Evolutionary conservation across 1,140 invertebrate genomes (phyloP), one percentile per base, ranked within the genome.

Genomic region (Drosophila eugracilis): DNA sequence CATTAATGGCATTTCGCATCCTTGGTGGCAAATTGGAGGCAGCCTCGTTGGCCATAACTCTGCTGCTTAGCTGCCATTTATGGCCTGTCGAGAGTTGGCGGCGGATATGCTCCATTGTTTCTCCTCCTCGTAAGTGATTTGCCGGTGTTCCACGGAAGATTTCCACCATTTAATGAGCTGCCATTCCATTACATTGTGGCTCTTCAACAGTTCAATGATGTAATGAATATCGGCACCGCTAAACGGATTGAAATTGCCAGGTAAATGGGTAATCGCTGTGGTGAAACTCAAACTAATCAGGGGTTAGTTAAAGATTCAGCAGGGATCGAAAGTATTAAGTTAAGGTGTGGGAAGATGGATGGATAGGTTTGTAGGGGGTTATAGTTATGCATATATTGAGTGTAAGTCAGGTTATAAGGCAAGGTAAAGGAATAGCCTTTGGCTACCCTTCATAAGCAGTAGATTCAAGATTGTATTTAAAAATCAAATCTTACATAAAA

Each of bases 1-100:
- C 83, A 88, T 88, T 88, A 88, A 78, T 88, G 84, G 75, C 48
- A 9, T 30, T 12, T 41, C 75, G 55, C 78, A 83, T 88, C 84
- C 75, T 88, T 83, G 65, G 70, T 88, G 84, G 75, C 84, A 83
- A 88, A 88, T 88, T 89, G 84, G 78, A 83, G 86, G 77, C 84
- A 72, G 71, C 74, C 42, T 50, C 62, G 19, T 1, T 70, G 75
- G 70, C 58, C 78, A 88, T 88, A 88, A 89, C 75, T 83, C 71
- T 62, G 44, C 77, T 83, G 73, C 75, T 88, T 78, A 88, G 77
- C 78, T 59, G 83, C 75, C 83, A 75, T 76, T 89, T 88, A 88
- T 75, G 52, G 70, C 83, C 59, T 75, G 59, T 79, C 54, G 55
- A 62, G 19, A 44, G 55, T 52, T n/a, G 45, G n/a, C 28, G 28